These are phyloP conservation scores for Hermaeophaga mercurialis DNA, from an alignment of 2,888 invertebrate species.

Conservation along the genomic window DNA sequence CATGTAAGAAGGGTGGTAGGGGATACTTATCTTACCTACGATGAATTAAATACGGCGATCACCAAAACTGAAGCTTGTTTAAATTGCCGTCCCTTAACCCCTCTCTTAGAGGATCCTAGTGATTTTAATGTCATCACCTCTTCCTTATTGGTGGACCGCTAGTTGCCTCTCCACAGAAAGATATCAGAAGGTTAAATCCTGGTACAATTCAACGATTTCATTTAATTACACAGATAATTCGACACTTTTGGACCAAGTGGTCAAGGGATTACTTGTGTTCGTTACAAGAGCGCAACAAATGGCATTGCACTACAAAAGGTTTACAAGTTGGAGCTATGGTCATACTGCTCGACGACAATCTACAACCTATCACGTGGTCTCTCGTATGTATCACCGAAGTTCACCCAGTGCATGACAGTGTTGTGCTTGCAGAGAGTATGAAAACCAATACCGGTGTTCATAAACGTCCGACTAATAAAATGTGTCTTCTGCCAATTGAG, in stretches of 20 bases:
- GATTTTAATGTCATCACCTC: slow-evolving; percentile 3
- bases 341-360: neutral
- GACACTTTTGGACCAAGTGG: neutral
- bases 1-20: slow-evolving; percentile 2
- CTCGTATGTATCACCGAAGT: neutral
- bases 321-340: neutral
- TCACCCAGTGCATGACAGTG: neutral
- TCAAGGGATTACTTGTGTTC: neutral
- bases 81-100: neutral
- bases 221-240: neutral
- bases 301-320: neutral
- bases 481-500: neutral
- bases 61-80: slow-evolving; percentile 1
- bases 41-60: slow-evolving; percentile 10
- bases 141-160: slow-evolving; percentile 2
- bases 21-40: neutral
- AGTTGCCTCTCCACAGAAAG: neutral
- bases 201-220: neutral
- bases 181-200: slow-evolving; percentile 3
- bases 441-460: neutral
- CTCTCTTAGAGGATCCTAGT: neutral
- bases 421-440: neutral
- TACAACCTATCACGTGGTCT: neutral
- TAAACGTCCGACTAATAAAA: neutral
- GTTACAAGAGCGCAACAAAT: neutral